Base-by-base conservation (phyloP, 2,113 vertebrate genomes). In the Origma solitaria region DNA sequence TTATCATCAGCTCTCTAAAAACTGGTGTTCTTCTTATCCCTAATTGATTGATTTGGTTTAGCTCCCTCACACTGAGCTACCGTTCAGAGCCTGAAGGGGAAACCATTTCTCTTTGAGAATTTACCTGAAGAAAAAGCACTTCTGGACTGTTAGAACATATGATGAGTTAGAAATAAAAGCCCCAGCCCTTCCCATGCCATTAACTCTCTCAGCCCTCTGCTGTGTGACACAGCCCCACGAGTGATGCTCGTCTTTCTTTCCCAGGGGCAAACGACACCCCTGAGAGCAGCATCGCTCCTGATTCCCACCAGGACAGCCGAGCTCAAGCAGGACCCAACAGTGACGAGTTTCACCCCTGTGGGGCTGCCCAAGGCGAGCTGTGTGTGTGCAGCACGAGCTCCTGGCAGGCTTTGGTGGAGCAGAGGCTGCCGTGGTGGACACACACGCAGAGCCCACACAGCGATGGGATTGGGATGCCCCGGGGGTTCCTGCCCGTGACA, bases 381-480 rank as follows among this genome's bases (percentile, higher is more conserved):
- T 24, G 51, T 28, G 75, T 71, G 4, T 35, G 47, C 0, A 44
- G 31, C 47, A 16, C 21, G 1, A 10, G 35, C 7, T 56, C 45
- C 60, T 61, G 33, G 19, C 49, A 76, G 84, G 53, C 37, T 13
- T 3, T 10, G 50, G 56, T 54, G 73, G 38, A 12, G n/a, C 12
- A 0, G 53, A 9, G 2, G 7, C 64, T 53, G 20, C 33, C 2
- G 0, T 0, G 19, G 15, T 44, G 72, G 51, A 28, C 7, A 1
- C 14, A 27, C 69, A 50, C 38, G 37, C 11, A 6, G 16, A 79
- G 20, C 53, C n/a, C 3, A 2, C 16, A 11, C 53, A 15, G 64
- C 0, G 0, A 30, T 35, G 65, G 49, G 2, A 0, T n/a, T 19
- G 56, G 8, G 38, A 19, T 81, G 50, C 45, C 30, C 72, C 0